These are phyloP conservation scores for Gymnoscopelus microlampas DNA, from an alignment of 2,797 vertebrate genomes.

Conservation along the genomic window DNA sequence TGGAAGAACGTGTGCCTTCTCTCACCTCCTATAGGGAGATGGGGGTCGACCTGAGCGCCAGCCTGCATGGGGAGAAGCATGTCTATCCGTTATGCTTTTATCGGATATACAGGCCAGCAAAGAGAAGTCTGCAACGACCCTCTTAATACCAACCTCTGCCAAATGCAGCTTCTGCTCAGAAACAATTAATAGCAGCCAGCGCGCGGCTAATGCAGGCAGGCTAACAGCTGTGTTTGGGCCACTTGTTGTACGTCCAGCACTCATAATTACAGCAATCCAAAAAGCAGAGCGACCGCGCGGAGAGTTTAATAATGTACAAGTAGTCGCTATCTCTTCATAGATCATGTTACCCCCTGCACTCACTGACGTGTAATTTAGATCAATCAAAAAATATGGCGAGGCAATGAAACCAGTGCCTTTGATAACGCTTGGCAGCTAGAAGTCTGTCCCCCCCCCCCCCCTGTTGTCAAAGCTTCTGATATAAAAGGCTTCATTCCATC, in stretches of 20 bases:
- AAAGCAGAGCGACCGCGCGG: slow-evolving; percentile 81
- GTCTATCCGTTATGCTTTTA: slow-evolving; percentile 20
- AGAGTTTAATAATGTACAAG: slow-evolving; percentile 87
- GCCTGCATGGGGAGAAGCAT: neutral
- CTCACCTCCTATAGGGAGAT: no score
- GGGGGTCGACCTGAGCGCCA: neutral
- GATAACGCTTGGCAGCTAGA: slow-evolving; percentile 84
- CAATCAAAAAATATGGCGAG: slow-evolving; percentile 83
- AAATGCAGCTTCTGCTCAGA: slow-evolving; percentile 81
- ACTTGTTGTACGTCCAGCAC: slow-evolving; percentile 85
- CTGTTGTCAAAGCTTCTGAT: slow-evolving; percentile 77
- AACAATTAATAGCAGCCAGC: slow-evolving; percentile 80
- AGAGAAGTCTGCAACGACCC: slow-evolving; percentile 56
- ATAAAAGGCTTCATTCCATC: slow-evolving; percentile 79
- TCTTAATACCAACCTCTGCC: slow-evolving; percentile 71
- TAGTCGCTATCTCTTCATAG: slow-evolving; percentile 84
- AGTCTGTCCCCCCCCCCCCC: slow-evolving; percentile 45
- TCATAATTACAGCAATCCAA: slow-evolving; percentile 86
- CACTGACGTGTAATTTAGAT: slow-evolving; percentile 85
- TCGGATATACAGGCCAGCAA: slow-evolving; percentile 43
- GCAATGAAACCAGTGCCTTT: slow-evolving; percentile 82
- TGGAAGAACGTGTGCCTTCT: no score
- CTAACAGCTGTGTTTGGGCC: slow-evolving; percentile 86
- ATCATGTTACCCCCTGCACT: slow-evolving; percentile 82
- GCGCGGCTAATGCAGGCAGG: slow-evolving; percentile 68